Percentiles rank a stretch among this genome's conserved stretches.
phyloP scores from a whole-genome alignment of 2,113 vertebrate species.

The Mus pahari region DNA sequence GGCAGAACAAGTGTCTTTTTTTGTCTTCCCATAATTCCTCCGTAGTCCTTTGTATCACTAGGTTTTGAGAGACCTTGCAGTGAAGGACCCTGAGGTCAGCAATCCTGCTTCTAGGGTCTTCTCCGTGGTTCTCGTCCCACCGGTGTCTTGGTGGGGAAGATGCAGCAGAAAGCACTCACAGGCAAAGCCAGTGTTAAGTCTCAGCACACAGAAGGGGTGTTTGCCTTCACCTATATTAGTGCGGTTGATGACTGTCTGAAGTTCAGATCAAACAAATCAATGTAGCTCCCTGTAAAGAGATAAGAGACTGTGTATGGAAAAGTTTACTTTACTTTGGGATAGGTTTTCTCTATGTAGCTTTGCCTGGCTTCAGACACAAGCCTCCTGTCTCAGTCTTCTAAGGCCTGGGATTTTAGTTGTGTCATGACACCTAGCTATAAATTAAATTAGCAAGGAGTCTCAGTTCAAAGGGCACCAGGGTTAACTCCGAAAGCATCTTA shows the following conservation, averaged over 20 bases:
- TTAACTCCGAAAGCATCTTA: not conserved
- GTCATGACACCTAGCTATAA: not conserved
- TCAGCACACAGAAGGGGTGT: not conserved
- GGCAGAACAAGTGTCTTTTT: not conserved
- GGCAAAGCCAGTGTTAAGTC: not conserved
- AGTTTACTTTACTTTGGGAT: not conserved
- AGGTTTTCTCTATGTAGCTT: not conserved
- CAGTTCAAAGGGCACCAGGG: not conserved
- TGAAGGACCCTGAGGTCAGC: not conserved
- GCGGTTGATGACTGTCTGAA: not conserved
- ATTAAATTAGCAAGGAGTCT: slow-evolving; percentile 26
- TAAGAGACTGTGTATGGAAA: not conserved
- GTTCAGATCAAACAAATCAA: not conserved
- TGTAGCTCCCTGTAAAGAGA: not conserved
- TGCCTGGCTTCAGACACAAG: not conserved
- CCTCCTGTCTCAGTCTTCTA: not conserved
- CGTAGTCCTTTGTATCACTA: not conserved
- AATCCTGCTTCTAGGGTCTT: not conserved
- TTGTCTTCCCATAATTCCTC: not conserved
- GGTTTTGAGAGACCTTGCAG: slow-evolving; percentile 12
- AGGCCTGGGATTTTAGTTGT: not conserved
- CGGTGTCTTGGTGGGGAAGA: not conserved
- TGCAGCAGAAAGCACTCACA: not conserved
- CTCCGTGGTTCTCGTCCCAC: not conserved
- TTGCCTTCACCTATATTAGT: not conserved